Evolutionary conservation across 2,797 vertebrate species (phyloP).

Genomic region (Triplophysa yarkandensis): DNA sequence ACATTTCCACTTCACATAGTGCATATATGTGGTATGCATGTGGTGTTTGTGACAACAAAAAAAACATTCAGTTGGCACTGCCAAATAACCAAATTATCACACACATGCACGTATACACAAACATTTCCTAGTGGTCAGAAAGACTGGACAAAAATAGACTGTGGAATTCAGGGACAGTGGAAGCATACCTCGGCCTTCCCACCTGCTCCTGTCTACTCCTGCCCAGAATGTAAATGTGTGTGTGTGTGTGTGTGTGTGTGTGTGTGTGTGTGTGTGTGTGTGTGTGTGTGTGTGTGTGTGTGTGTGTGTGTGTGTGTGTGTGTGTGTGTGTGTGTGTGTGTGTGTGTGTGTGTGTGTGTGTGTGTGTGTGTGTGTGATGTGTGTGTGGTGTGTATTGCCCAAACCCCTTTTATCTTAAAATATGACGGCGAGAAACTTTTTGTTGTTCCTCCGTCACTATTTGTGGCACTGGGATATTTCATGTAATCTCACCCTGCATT

Average conservation of each 20-base stretch:
- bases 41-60: constrained; percentile 3
- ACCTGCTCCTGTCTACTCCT: constrained; percentile 79
- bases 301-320: constrained; percentile 32
- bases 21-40: neutral
- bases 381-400: no score
- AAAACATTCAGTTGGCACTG: neutral
- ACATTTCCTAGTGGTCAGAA: constrained; percentile 43
- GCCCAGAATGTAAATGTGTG: constrained; percentile 52
- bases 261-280: constrained; percentile 35
- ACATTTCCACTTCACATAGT: constrained; percentile 22
- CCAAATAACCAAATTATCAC: constrained; percentile 8
- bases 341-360: constrained; percentile 37
- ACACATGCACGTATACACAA: constrained; percentile 18
- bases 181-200: constrained; percentile 66
- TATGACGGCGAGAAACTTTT: constrained; percentile 62
- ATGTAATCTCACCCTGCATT: neutral
- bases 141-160: constrained; percentile 59
- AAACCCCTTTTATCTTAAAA: constrained; percentile 57
- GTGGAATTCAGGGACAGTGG: constrained; percentile 55
- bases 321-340: constrained; percentile 35
- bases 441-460: constrained; percentile 41
- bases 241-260: constrained; percentile 37
- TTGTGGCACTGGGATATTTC: neutral
- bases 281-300: constrained; percentile 41
- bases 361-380: constrained; percentile 36